Base-by-base conservation (phyloP, 2,113 vertebrate species). In the Phylloscopus trochilus region DNA sequence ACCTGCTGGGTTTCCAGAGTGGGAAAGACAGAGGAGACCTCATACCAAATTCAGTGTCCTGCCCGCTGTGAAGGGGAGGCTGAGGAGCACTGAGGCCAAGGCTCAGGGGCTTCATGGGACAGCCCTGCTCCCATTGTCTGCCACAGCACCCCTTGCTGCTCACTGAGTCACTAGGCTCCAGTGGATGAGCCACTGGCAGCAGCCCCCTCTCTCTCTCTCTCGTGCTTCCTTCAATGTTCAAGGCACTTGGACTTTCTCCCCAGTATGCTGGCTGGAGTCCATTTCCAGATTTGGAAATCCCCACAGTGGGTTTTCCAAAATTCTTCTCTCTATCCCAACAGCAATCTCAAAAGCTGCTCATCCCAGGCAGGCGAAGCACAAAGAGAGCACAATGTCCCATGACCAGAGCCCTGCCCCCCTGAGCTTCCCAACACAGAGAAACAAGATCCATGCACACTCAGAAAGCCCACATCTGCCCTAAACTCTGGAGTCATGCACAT, bases 101-200 rank as follows among this genome's bases (percentile, higher is more conserved):
- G 13, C 4, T 43, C 31, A 44, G 44, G 7, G 12, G 5, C 8
- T 2, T 0, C 14, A 56, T 41, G 49, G 20, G 7, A 60, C 16
- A 59, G 11, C 13, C 18, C 11, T 59, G 23, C 15, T 72, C 7
- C 41, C 9, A 4, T 3, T 2, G 0, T 0, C 33, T 7, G 2
- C 1, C 35, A 60, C 4, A 1, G n/a, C 2, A 11, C 7, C 22
- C 13, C 18, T 33, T 67, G 64, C 17, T 79, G 16, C 27, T 90
- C 4, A 0, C 10, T 51, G 44, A 30, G 24, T 35, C 41, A 43
- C 33, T 17, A 39, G 41, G 27, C 27, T 74, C 30, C 2, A 0
- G 18, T 22, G 23, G 64, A 43, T 43, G 26, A 81, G 73, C 8
- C 1, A 0, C 14, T 30, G 33, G 35, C 31, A 87, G 52, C 44